These are phyloP conservation scores for Lacerta agilis DNA, from an alignment of 2,797 vertebrate species.

Conservation along the genomic window DNA sequence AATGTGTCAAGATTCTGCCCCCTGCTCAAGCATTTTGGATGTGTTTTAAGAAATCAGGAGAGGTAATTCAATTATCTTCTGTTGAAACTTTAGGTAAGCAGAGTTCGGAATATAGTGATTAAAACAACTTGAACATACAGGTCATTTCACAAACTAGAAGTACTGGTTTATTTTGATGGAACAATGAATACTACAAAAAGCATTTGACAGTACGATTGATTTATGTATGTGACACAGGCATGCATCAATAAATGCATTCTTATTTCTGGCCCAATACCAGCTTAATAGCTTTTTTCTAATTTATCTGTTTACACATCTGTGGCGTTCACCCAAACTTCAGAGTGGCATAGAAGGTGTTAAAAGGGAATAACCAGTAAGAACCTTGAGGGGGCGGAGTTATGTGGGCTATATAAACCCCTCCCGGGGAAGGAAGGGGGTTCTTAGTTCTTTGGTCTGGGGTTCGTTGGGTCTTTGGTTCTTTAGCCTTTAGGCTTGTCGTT, in stretches of 20 bases:
- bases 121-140: conserved; percentile 13
- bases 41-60: background rate
- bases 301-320: conserved; percentile 46
- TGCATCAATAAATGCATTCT: conserved; percentile 39
- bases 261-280: conserved; percentile 52
- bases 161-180: conserved; percentile 22
- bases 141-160: conserved; percentile 4
- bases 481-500: too few relatives aligned
- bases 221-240: conserved; percentile 21
- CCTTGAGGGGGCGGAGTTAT: too few relatives aligned
- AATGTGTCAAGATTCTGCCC: background rate
- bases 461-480: too few relatives aligned
- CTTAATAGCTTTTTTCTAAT: conserved; percentile 63
- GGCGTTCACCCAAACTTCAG: too few relatives aligned
- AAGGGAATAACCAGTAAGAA: too few relatives aligned
- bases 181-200: conserved; percentile 10
- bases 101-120: conserved; percentile 4
- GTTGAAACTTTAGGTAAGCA: background rate
- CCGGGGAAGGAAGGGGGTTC: too few relatives aligned
- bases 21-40: background rate
- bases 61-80: background rate
- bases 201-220: conserved; percentile 48
- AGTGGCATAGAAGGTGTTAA: too few relatives aligned
- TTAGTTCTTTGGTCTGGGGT: too few relatives aligned
- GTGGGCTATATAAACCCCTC: too few relatives aligned